These are phyloP conservation scores for Rhingia rostrata DNA, from an alignment of 2,888 invertebrate genomes.

Conservation along the genomic window DNA sequence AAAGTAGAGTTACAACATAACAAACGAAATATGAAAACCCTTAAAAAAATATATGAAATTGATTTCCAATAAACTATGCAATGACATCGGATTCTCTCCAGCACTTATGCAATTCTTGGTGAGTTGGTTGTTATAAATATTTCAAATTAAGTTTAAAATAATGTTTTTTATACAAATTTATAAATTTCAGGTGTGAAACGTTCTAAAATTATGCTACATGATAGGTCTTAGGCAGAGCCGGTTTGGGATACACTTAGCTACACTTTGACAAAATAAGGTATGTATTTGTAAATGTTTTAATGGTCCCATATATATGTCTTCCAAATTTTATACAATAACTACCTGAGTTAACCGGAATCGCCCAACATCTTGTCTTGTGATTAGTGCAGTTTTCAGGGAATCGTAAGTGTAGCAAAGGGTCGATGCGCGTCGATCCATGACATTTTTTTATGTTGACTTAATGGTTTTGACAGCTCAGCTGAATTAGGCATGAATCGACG, in stretches of 20 bases:
- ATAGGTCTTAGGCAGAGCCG: conserved; percentile 16
- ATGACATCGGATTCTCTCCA: neutral
- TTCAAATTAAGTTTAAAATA: neutral
- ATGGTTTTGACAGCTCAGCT: no score
- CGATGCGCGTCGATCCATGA: no score
- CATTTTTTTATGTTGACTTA: no score
- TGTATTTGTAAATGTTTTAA: neutral
- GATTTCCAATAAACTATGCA: conserved; percentile 21
- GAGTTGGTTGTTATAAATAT: neutral
- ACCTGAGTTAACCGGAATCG: no score
- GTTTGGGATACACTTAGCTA: conserved; percentile 28
- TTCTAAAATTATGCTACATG: conserved; percentile 14
- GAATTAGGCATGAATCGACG: no score
- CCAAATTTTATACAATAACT: neutral
- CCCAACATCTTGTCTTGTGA: no score
- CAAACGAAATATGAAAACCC: conserved; percentile 2
- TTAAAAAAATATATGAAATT: conserved; percentile 24
- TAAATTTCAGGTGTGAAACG: conserved; percentile 40
- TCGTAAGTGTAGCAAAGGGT: no score
- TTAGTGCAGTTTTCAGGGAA: no score
- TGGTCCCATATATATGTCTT: neutral
- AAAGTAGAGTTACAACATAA: conserved; percentile 21
- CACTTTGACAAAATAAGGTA: conserved; percentile 50
- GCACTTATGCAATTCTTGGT: conserved; percentile 37
- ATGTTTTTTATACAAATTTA: neutral